phyloP scores from a whole-genome alignment of 2,797 vertebrate species.

The Manis pentadactyla region DNA sequence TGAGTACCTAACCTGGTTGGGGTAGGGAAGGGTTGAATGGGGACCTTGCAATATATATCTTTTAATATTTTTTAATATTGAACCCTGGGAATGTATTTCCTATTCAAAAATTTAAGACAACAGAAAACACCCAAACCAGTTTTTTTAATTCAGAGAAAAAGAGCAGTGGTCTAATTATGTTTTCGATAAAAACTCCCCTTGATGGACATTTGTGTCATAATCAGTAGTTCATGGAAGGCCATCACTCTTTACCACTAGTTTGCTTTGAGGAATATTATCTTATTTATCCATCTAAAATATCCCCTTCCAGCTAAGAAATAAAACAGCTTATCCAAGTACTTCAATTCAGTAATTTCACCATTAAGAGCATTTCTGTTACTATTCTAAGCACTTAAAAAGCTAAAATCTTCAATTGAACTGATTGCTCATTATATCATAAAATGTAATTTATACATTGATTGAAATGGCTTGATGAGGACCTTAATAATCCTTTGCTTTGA shows the following conservation, averaged over 20 bases:
- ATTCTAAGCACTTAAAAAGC: conserved; percentile 65
- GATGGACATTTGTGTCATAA: background rate
- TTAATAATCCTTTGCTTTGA: conserved; percentile 69
- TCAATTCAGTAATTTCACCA: conserved; percentile 60
- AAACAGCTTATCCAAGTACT: conserved; percentile 58
- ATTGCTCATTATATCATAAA: conserved; percentile 67
- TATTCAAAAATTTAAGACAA: conserved; percentile 37
- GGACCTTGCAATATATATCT: background rate
- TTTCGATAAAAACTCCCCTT: conserved; percentile 8
- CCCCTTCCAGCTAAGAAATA: conserved; percentile 52
- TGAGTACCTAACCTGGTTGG: background rate
- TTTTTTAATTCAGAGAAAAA: conserved; percentile 50
- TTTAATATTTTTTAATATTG: conserved; percentile 10
- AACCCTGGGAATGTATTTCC: background rate
- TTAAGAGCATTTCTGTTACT: conserved; percentile 60
- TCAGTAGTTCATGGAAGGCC: background rate
- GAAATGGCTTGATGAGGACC: conserved; percentile 63
- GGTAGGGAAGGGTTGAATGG: background rate
- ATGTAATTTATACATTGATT: conserved; percentile 68
- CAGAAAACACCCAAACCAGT: conserved; percentile 15
- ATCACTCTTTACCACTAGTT: background rate
- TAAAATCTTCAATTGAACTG: conserved; percentile 64
- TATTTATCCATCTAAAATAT: conserved; percentile 60
- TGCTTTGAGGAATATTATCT: conserved; percentile 8
- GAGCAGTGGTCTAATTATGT: background rate